Conservation (phyloP, 2,113 vertebrate genomes). For the Platanista minor region DNA sequence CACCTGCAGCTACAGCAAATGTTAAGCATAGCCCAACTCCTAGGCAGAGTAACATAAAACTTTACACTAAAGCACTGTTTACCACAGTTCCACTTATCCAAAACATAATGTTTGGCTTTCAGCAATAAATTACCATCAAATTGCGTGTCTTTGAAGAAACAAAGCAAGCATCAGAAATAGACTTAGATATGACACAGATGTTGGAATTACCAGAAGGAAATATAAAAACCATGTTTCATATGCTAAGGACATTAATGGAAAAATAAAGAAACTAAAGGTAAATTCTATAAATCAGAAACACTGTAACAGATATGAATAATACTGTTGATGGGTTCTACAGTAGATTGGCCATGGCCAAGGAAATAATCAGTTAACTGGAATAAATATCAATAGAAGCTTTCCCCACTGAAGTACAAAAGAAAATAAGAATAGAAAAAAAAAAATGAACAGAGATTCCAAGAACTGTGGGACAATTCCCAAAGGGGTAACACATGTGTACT, state of each 20-base stretch:
- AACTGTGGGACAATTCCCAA: not conserved
- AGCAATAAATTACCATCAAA: not conserved
- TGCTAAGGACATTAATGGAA: not conserved
- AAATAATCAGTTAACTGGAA: not conserved
- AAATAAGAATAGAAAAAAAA: not conserved
- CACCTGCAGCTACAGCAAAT: not conserved
- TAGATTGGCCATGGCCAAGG: not conserved
- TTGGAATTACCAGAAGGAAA: not conserved
- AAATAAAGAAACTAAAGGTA: not conserved
- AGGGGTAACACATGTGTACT: not conserved
- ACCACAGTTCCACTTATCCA: not conserved
- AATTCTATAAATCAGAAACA: not conserved
- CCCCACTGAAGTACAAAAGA: not conserved
- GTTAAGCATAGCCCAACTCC: not conserved
- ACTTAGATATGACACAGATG: not conserved
- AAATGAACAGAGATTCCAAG: not conserved
- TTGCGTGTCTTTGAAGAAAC: not conserved
- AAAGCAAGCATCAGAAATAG: not conserved
- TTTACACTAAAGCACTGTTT: not conserved
- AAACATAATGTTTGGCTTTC: not conserved
- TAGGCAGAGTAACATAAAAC: not conserved
- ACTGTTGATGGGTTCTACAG: not conserved
- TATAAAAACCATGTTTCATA: not conserved
- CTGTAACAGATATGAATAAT: not conserved
- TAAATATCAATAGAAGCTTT: not conserved